These are phyloP conservation scores for Sceloporus undulatus DNA, from an alignment of 2,113 vertebrate genomes.

Conservation along the genomic window DNA sequence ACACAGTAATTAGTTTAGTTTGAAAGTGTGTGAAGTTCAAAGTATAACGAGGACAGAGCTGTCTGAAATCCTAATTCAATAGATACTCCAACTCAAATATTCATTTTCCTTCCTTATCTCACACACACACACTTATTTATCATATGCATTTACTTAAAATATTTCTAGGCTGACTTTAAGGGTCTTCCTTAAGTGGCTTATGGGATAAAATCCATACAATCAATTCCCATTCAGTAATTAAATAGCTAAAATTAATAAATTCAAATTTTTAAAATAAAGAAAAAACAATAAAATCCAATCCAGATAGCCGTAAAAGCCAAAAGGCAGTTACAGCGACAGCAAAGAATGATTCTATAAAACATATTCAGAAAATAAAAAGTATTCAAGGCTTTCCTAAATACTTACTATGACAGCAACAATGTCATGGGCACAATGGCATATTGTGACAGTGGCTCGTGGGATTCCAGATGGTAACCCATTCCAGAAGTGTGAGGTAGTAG, in stretches of 20 bases:
- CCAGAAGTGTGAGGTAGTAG: too few species aligned
- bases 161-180: background rate
- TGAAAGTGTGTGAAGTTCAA: conserved; percentile 39
- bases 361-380: background rate
- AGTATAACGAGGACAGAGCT: conserved; percentile 48
- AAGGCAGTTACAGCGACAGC: background rate
- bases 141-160: background rate
- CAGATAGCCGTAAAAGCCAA: background rate
- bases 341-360: background rate
- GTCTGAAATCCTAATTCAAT: conserved; percentile 47
- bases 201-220: background rate
- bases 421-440: too few species aligned
- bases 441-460: too few species aligned
- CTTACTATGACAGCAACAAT: background rate
- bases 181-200: background rate
- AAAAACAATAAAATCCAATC: background rate
- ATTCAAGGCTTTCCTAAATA: background rate
- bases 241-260: background rate
- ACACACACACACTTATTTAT: background rate
- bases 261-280: too few species aligned
- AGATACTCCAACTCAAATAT: conserved; percentile 3
- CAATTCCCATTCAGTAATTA: background rate
- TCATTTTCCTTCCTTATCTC: conserved; percentile 53
- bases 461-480: too few species aligned
- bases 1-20: conserved; percentile 57